Conservation (phyloP, 2,797 vertebrate genomes). For the Tokudaia tokunoshimensis region DNA sequence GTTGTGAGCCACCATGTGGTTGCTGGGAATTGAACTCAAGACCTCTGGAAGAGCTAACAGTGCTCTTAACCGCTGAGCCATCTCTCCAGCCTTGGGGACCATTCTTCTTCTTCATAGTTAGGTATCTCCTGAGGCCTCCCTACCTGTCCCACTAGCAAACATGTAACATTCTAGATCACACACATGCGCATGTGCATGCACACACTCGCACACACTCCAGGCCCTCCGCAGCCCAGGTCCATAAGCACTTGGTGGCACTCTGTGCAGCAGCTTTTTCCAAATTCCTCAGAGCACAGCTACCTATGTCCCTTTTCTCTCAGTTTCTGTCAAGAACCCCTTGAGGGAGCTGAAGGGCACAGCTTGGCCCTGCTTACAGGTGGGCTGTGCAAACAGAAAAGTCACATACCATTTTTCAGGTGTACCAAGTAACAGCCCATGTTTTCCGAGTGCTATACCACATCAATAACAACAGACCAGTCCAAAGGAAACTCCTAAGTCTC, state of each 20-base stretch:
- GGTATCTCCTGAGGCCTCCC: not conserved
- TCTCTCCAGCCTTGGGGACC: not conserved
- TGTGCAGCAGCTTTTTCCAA: not conserved
- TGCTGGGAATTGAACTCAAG: not conserved
- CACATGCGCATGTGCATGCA: not conserved
- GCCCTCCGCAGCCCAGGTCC: not conserved
- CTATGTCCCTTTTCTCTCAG: conserved; percentile 31
- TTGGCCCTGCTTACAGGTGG: conserved; percentile 19
- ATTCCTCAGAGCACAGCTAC: conserved; percentile 17
- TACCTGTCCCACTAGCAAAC: too few relatives aligned
- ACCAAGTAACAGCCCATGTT: not conserved
- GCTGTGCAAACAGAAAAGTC: conserved; percentile 26
- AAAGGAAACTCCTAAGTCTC: not conserved
- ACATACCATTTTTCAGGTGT: not conserved
- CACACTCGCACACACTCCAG: not conserved
- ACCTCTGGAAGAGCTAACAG: not conserved
- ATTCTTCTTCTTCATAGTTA: not conserved
- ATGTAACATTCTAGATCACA: not conserved
- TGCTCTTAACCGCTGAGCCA: not conserved
- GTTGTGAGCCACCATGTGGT: not conserved
- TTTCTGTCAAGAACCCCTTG: conserved; percentile 14
- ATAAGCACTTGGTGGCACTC: not conserved
- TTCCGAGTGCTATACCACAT: not conserved
- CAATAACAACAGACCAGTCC: not conserved
- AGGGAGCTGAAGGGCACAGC: conserved; percentile 40